These are phyloP conservation scores for Gasterosteus nipponicus DNA, from an alignment of 2,113 vertebrate genomes.

Conservation along the genomic window DNA sequence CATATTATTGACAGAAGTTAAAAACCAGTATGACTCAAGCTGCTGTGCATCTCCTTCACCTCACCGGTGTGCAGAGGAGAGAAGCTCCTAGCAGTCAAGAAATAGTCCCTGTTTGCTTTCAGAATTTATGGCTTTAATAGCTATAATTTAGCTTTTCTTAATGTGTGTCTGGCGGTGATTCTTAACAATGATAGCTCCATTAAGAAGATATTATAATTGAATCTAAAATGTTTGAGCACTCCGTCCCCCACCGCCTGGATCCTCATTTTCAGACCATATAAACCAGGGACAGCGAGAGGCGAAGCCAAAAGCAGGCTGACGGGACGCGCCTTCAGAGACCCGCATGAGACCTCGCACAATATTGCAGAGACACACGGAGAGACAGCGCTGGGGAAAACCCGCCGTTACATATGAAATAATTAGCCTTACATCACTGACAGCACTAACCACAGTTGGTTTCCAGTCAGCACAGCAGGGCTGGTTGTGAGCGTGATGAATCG, in stretches of 20 bases:
- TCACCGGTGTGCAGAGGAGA: neutral
- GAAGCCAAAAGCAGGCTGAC: neutral
- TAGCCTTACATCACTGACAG: conserved; percentile 32
- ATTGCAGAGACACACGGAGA: neutral
- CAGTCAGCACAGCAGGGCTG: conserved; percentile 39
- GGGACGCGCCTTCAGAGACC: neutral
- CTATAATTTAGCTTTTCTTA: conserved; percentile 12
- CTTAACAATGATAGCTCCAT: neutral
- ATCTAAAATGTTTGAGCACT: conserved; percentile 9
- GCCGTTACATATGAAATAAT: conserved; percentile 28
- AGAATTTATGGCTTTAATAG: conserved; percentile 10
- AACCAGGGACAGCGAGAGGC: neutral
- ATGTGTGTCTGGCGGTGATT: conserved; percentile 16
- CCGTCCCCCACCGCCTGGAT: neutral
- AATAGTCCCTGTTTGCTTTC: neutral
- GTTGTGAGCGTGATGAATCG: conserved; percentile 10
- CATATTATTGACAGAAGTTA: neutral
- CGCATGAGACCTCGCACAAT: neutral
- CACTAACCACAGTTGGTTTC: conserved; percentile 22
- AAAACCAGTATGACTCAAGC: neutral
- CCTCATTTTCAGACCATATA: too few relatives aligned
- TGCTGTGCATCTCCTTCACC: neutral
- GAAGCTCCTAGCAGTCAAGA: conserved; percentile 5
- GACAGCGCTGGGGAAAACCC: neutral
- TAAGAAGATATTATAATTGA: conserved; percentile 11